Percentiles rank a stretch among this genome's conserved stretches.
Conservation (phyloP, 2,113 vertebrate genomes). For the Notarius quadriscutis region DNA sequence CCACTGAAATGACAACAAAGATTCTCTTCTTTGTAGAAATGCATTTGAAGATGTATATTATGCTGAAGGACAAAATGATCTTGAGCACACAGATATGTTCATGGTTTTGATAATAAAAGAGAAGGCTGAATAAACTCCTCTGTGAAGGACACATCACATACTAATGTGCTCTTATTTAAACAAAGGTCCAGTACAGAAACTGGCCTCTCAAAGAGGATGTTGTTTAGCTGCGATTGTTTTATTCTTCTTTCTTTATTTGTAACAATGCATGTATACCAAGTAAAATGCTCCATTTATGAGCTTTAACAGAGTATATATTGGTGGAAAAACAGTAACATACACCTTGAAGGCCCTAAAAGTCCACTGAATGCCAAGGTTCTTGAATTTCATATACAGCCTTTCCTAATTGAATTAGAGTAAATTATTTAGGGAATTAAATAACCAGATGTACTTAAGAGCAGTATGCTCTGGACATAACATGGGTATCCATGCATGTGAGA, state of each 20-base stretch:
- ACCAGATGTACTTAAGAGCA: slow-evolving; percentile 1
- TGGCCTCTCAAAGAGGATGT: neutral
- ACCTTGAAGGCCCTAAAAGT: neutral
- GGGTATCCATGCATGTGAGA: slow-evolving; percentile 2
- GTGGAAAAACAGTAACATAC: neutral
- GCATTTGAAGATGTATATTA: neutral
- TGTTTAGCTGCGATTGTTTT: neutral
- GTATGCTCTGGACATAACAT: neutral
- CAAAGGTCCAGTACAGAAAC: neutral
- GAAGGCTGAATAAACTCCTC: slow-evolving; percentile 6
- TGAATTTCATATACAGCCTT: neutral
- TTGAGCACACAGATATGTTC: slow-evolving; percentile 1
- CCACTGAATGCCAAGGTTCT: neutral
- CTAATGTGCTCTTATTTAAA: slow-evolving; percentile 2
- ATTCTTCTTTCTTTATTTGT: neutral
- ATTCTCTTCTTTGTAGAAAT: neutral
- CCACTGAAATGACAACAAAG: neutral
- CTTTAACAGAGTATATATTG: neutral
- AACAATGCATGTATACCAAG: neutral
- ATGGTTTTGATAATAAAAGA: slow-evolving; percentile 24
- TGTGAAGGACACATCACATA: slow-evolving; percentile 10
- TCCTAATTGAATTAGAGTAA: neutral
- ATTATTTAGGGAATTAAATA: neutral
- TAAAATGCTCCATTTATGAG: neutral
- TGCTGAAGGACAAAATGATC: slow-evolving; percentile 2